These are phyloP conservation scores for Megamerina dolium DNA, from an alignment of 2,888 invertebrate species.

Conservation along the genomic window DNA sequence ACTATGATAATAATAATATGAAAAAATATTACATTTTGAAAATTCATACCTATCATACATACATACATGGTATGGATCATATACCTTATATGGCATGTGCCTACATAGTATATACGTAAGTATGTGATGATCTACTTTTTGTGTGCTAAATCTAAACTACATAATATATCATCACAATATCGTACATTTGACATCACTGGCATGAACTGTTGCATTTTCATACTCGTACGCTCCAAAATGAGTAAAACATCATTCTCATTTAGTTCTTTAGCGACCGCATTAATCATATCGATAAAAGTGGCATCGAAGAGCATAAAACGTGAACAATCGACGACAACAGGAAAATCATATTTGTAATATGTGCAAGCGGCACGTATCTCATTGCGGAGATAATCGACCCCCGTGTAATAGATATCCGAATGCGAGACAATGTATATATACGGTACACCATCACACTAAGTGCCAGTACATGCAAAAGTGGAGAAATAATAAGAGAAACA, in stretches of 20 bases:
- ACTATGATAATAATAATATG: too few species aligned
- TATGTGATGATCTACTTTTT: too few species aligned
- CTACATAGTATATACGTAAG: too few species aligned
- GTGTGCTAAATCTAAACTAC: too few species aligned
- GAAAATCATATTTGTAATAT: slow-evolving; percentile 49
- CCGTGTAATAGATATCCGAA: slow-evolving; percentile 65
- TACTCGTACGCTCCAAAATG: slow-evolving; percentile 34
- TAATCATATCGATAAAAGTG: slow-evolving; percentile 59
- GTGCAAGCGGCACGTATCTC: slow-evolving; percentile 53
- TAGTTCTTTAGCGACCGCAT: slow-evolving; percentile 55
- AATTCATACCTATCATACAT: too few species aligned
- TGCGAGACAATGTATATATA: slow-evolving; percentile 60
- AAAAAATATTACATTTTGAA: too few species aligned
- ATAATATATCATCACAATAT: too few species aligned
- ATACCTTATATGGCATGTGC: too few species aligned
- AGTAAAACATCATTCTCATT: slow-evolving; percentile 53
- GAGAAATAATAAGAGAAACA: too few species aligned
- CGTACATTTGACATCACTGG: too few species aligned
- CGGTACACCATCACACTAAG: slow-evolving; percentile 50
- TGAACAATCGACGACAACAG: slow-evolving; percentile 60
- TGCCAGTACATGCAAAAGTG: too few species aligned
- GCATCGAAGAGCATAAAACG: slow-evolving; percentile 63
- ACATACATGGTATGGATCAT: too few species aligned
- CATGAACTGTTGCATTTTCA: slow-evolving; percentile 27
- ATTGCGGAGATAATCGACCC: slow-evolving; percentile 59